These are phyloP conservation scores for Notothenia rossii DNA, from an alignment of 2,113 vertebrate species.

Conservation along the genomic window DNA sequence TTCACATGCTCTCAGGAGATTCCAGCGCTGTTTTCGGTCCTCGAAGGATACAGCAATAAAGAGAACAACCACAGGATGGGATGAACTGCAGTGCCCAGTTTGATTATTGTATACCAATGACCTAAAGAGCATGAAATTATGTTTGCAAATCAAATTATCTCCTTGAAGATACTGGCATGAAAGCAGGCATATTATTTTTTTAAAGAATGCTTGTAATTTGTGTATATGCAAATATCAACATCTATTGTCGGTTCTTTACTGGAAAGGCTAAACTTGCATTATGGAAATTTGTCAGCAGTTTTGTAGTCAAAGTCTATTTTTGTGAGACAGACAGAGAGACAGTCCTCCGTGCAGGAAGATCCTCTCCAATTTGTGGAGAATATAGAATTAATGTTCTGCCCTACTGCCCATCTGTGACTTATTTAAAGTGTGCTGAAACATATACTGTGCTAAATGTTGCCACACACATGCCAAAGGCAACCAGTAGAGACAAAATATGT, in stretches of 20 bases:
- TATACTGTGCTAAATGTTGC: constrained; percentile 68
- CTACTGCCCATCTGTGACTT: constrained; percentile 79
- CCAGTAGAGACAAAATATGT: constrained; percentile 52
- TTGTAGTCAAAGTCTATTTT: constrained; percentile 61
- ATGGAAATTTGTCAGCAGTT: constrained; percentile 67
- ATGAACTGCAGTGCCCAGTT: constrained; percentile 74
- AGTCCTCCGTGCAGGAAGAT: constrained; percentile 53
- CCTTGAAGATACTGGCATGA: constrained; percentile 49
- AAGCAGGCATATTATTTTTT: constrained; percentile 33
- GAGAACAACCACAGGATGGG: constrained; percentile 83
- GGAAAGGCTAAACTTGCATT: constrained; percentile 40
- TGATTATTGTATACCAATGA: constrained; percentile 86
- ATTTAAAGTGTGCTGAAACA: constrained; percentile 81
- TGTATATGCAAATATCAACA: constrained; percentile 66
- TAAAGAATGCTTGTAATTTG: constrained; percentile 39
- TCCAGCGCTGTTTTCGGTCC: constrained; percentile 61
- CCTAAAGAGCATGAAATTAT: constrained; percentile 76
- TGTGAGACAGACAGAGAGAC: constrained; percentile 57
- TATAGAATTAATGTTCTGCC: constrained; percentile 79
- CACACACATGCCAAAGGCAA: constrained; percentile 64
- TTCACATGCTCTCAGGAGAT: constrained; percentile 74
- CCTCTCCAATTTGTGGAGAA: constrained; percentile 77
- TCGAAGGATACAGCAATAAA: constrained; percentile 57
- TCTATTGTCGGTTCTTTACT: constrained; percentile 34
- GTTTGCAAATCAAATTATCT: constrained; percentile 77